These are phyloP conservation scores for Pteria penguin DNA, from an alignment of 2,888 invertebrate species.

Conservation along the genomic window DNA sequence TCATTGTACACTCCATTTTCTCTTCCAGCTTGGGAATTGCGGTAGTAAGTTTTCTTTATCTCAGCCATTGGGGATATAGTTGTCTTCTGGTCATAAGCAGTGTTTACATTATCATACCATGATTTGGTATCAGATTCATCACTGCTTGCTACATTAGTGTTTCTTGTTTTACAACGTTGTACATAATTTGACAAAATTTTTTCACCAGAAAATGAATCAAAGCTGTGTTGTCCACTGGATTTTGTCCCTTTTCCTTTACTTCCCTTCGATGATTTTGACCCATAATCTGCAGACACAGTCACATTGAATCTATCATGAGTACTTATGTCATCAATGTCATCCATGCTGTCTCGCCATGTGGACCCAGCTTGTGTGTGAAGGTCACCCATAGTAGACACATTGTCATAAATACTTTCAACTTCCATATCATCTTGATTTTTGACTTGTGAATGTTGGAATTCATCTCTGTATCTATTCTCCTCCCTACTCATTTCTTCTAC, in stretches of 20 bases:
- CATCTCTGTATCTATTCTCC: not conserved
- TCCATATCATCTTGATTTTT: not conserved
- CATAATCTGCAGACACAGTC: constrained; percentile 17
- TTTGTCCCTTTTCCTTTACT: not conserved
- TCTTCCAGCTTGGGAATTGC: not conserved
- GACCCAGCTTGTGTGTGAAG: too few species aligned
- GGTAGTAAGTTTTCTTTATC: constrained; percentile 12
- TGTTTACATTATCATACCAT: constrained; percentile 15
- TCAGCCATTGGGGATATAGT: constrained; percentile 9
- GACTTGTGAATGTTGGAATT: too few species aligned
- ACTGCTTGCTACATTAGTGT: constrained; percentile 1
- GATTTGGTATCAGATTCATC: constrained; percentile 12
- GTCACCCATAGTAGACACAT: not conserved
- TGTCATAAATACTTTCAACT: not conserved
- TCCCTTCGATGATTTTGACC: not conserved
- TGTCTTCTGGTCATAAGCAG: not conserved
- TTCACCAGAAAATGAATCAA: not conserved
- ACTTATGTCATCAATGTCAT: not conserved
- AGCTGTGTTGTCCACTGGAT: not conserved
- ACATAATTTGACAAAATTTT: not conserved
- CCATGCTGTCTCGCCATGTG: too few species aligned
- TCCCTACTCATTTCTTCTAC: not conserved
- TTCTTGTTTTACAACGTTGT: not conserved
- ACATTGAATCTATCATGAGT: not conserved
- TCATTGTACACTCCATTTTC: not conserved